phyloP scores from a whole-genome alignment of 2,113 vertebrate genomes.

The Butastur rufipennis region DNA sequence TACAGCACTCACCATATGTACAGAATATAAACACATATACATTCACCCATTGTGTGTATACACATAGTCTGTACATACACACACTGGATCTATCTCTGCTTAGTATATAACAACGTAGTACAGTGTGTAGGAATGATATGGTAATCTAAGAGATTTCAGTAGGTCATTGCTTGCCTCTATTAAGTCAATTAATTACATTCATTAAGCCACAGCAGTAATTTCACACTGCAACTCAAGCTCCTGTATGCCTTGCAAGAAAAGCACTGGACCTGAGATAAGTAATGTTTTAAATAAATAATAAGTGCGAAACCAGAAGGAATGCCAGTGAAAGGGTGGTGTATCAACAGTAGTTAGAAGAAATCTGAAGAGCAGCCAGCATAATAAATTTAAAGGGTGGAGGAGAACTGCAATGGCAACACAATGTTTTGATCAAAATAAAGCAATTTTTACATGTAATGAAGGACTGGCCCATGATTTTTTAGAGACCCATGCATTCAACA shows the following conservation, averaged over 20 bases:
- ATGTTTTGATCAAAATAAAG: conserved; percentile 51
- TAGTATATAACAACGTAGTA: neutral
- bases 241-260: neutral
- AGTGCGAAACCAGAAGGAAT: neutral
- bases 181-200: neutral
- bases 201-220: neutral
- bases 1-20: neutral
- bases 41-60: neutral
- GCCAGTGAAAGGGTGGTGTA: neutral
- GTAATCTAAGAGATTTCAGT: neutral
- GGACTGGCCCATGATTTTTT: neutral
- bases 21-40: neutral
- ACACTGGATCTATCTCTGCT: neutral
- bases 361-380: conserved; percentile 18
- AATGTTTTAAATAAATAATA: neutral
- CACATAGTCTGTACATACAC: neutral
- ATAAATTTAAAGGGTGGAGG: conserved; percentile 27
- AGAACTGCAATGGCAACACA: conserved; percentile 34
- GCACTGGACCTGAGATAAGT: neutral
- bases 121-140: neutral
- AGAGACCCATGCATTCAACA: neutral
- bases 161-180: neutral
- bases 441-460: neutral
- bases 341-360: neutral
- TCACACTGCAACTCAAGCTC: neutral